These are phyloP conservation scores for Ceryle rudis DNA, from an alignment of 2,797 vertebrate species.

Conservation along the genomic window DNA sequence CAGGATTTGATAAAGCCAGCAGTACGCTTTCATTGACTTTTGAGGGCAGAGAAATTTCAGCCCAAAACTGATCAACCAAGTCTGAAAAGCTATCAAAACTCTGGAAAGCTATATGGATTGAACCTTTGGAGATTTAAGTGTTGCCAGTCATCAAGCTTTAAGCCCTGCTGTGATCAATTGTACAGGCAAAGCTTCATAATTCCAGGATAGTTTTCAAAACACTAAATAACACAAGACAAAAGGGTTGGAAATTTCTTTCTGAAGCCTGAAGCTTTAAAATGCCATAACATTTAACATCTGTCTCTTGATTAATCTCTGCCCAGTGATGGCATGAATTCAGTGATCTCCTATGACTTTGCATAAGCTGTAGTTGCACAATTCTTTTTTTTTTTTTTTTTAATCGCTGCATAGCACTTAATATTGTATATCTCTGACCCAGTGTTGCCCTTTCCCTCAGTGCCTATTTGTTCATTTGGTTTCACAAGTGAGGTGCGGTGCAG, in stretches of 20 bases:
- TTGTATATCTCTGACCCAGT: neutral
- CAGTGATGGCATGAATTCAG: neutral
- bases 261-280: slow-evolving; percentile 3
- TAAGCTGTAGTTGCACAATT: neutral
- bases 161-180: neutral
- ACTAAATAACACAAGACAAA: neutral
- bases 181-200: neutral
- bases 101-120: neutral
- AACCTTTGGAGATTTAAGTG: neutral
- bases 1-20: neutral
- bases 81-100: neutral
- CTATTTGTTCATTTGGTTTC: neutral
- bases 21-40: neutral
- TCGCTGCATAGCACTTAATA: neutral
- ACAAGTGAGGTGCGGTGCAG: neutral
- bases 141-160: neutral
- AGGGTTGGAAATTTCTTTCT: neutral
- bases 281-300: neutral
- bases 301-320: neutral
- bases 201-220: neutral
- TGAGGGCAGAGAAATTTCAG: neutral
- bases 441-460: neutral
- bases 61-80: neutral
- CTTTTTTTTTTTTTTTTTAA: neutral
- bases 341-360: neutral